These are phyloP conservation scores for Acrobasis suavella DNA, from an alignment of 2,888 invertebrate genomes.

Conservation along the genomic window DNA sequence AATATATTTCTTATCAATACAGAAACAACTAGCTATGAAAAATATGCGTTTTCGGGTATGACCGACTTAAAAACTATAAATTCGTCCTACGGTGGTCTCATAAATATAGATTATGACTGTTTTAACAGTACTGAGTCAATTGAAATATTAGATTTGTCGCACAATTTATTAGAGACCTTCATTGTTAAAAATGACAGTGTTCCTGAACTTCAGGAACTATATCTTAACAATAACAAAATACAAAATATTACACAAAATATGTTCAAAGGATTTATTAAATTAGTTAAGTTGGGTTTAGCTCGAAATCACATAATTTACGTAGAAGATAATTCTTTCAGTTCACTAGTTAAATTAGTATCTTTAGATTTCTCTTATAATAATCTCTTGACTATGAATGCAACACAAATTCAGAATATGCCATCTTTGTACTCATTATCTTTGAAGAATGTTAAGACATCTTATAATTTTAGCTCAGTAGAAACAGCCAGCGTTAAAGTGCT, in stretches of 20 bases:
- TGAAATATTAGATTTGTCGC: constrained; percentile 31
- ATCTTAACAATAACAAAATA: constrained; percentile 33
- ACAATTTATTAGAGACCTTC: constrained; percentile 34
- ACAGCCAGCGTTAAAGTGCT: constrained; percentile 26
- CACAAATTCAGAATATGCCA: constrained; percentile 31
- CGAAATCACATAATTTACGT: constrained; percentile 33
- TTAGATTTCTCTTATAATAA: constrained; percentile 33
- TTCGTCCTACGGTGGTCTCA: constrained; percentile 32
- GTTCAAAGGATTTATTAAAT: constrained; percentile 28
- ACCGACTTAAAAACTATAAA: constrained; percentile 26
- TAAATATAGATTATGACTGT: constrained; percentile 29
- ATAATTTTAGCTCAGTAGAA: constrained; percentile 30
- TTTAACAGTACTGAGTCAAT: constrained; percentile 30
- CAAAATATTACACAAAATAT: constrained; percentile 28
- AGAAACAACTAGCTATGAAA: constrained; percentile 23
- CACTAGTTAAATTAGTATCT: constrained; percentile 25
- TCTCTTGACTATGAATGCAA: constrained; percentile 28
- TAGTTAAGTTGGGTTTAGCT: constrained; percentile 31
- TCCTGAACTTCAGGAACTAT: constrained; percentile 29
- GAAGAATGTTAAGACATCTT: constrained; percentile 27
- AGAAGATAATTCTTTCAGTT: constrained; percentile 26
- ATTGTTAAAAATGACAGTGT: constrained; percentile 31
- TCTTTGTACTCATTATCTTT: constrained; percentile 29
- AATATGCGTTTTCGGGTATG: constrained; percentile 30
- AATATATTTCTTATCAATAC: constrained; percentile 25